Evolutionary conservation across 1,140 invertebrate species (phyloP), one percentile per base, ranked within the genome.

Genomic region (Lepidurus packardi): DNA sequence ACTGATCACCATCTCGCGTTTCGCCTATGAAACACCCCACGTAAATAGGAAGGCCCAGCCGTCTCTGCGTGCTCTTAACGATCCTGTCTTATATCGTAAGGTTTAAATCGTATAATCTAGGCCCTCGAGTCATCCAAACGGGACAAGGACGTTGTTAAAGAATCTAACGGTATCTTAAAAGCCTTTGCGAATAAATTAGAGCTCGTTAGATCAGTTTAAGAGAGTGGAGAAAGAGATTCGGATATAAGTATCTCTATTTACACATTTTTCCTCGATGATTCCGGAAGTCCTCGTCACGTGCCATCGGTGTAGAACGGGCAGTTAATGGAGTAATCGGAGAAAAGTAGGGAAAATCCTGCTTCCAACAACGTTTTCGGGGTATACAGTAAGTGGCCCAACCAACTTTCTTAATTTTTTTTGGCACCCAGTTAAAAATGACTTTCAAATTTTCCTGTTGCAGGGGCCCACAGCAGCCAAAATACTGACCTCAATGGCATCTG

Each of bases 401-500:
- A 65, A 65, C 53, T 65, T 65, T 65, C 53, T 65, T 65, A 21
- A n/a, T n/a, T 65, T 65, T 65, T 13, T 65, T 7, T 16, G 45
- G 45, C 53, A 65, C 53, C 53, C 21, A 65, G 16, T 65, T 65
- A n/a, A 21, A 65, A 65, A 34, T 0, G 53, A 47, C 45, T 10
- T 47, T 47, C 16, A 11, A 47, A 10, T 16, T 10, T 47, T 47
- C 45, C 16, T 47, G 6, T 47, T 34, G 34, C 34, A 34, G 34
- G 3, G 34, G 34, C 13, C 16, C 16, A 65, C 16, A 9, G 53
- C 13, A 65, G 21, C 16, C 53, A 65, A 65, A 65, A 65, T 21
- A 65, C 53, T 65, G 53, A 65, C 53, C 53, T 65, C 53, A 65
- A n/a, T 65, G 53, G 53, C 53, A 65, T 65, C 16, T 21, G 8